Percentiles rank a stretch among this genome's conserved stretches.
These are phyloP conservation scores for Eulithis prunata DNA, from an alignment of 2,888 invertebrate genomes.

Conservation along the genomic window DNA sequence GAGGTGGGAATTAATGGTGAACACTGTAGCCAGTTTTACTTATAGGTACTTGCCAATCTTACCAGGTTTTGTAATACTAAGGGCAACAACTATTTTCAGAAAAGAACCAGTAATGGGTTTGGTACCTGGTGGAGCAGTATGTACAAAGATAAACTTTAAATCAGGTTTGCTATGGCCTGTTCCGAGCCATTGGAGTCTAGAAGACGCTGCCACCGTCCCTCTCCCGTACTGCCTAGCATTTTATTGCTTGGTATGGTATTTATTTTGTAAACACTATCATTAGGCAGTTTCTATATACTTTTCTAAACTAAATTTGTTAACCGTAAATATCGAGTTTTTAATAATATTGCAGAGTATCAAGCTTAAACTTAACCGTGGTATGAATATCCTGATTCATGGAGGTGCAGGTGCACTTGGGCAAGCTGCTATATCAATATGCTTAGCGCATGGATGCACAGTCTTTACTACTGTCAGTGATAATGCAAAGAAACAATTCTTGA, in stretches of 20 bases:
- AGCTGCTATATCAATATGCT: constrained; percentile 61
- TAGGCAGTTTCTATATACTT: no score
- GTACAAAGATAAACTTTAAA: constrained; percentile 79
- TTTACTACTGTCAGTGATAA: constrained; percentile 66
- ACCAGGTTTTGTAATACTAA: constrained; percentile 15
- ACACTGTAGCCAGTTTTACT: neutral
- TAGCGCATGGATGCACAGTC: constrained; percentile 58
- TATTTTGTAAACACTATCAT: neutral
- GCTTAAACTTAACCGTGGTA: constrained; percentile 32
- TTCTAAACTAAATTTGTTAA: no score
- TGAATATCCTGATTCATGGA: constrained; percentile 47
- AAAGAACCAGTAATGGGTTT: constrained; percentile 87
- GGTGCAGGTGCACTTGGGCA: constrained; percentile 67
- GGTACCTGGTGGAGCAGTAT: constrained; percentile 76
- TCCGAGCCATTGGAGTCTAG: constrained; percentile 87
- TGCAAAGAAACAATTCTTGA: constrained; percentile 63
- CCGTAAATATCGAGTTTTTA: neutral
- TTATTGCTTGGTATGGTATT: constrained; percentile 58
- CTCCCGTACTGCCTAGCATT: constrained; percentile 87
- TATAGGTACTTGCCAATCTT: no score
- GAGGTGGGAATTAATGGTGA: no score
- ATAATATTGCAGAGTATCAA: constrained; percentile 44
- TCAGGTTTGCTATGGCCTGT: constrained; percentile 85
- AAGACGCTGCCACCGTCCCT: constrained; percentile 91
- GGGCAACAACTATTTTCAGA: constrained; percentile 43